Evolutionary conservation across 2,888 invertebrate species (phyloP).

Genomic region (Aromia moschata): DNA sequence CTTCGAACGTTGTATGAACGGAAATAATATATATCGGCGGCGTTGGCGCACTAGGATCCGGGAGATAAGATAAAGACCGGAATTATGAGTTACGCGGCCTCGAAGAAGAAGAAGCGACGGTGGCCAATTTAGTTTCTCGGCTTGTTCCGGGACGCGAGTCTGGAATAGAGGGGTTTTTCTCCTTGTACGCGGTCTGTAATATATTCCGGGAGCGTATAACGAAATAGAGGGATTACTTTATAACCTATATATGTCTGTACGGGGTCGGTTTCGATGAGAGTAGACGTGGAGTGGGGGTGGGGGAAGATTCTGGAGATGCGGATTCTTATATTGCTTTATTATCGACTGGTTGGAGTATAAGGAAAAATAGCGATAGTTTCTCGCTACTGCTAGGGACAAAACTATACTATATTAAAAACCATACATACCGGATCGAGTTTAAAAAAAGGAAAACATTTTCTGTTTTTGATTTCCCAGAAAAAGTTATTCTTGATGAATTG

Average conservation of each 20-base stretch:
- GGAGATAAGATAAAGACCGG: constrained; percentile 42
- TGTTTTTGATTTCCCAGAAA: too few relatives aligned
- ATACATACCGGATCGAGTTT: too few relatives aligned
- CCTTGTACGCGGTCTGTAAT: constrained; percentile 4
- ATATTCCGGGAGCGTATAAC: constrained; percentile 2
- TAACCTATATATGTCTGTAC: too few relatives aligned
- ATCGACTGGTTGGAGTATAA: too few relatives aligned
- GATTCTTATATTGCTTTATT: too few relatives aligned
- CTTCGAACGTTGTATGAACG: constrained; percentile 42
- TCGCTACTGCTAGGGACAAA: too few relatives aligned
- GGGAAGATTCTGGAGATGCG: background rate
- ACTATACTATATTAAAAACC: too few relatives aligned
- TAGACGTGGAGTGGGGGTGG: background rate
- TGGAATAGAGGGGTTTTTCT: constrained; percentile 8
- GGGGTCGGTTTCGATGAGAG: background rate
- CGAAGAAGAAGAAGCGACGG: constrained; percentile 11
- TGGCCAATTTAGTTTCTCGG: constrained; percentile 27
- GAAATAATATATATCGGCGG: constrained; percentile 52
- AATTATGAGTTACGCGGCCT: constrained; percentile 37
- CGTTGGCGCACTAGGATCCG: constrained; percentile 31
- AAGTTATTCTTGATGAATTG: too few relatives aligned
- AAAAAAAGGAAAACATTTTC: too few relatives aligned
- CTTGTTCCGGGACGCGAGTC: constrained; percentile 9
- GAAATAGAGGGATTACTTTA: constrained; percentile 6
- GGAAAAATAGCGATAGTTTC: too few relatives aligned